phyloP scores from a whole-genome alignment of 92 coral and sea anemone genomes.

The Bergia puertoricense region DNA sequence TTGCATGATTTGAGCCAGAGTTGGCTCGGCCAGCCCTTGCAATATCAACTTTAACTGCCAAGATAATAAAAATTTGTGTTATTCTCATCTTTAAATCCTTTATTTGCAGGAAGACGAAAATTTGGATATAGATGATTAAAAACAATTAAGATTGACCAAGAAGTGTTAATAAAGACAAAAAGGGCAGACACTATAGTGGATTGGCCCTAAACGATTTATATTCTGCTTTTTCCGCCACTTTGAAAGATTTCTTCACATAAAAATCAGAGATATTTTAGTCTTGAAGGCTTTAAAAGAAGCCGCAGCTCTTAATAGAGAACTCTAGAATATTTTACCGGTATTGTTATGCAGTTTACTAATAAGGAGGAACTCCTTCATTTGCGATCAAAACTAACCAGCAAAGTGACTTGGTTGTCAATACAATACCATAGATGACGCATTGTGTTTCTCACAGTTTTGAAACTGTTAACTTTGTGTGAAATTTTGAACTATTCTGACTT shows the following conservation, averaged over 20 bases:
- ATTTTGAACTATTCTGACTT: not conserved
- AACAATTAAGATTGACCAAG: not conserved
- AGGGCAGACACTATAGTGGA: not conserved
- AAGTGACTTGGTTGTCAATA: not conserved
- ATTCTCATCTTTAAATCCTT: not conserved
- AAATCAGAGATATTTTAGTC: not conserved
- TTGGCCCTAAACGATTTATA: slow-evolving; percentile 1
- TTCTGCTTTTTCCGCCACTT: not conserved
- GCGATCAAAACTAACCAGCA: not conserved
- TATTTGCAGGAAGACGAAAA: slow-evolving; percentile 59
- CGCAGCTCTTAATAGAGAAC: not conserved
- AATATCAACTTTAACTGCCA: too few relatives aligned
- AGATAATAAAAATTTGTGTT: too few relatives aligned
- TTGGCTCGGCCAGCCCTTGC: too few relatives aligned
- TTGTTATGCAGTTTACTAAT: not conserved
- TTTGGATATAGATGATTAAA: slow-evolving; percentile 41
- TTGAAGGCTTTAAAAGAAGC: slow-evolving; percentile 20
- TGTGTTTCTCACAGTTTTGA: not conserved
- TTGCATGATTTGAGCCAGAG: too few relatives aligned
- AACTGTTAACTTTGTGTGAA: not conserved
- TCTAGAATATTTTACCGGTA: not conserved
- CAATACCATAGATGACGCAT: not conserved
- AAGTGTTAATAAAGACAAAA: not conserved
- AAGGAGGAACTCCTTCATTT: too few relatives aligned
- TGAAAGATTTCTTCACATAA: not conserved